These are phyloP conservation scores for Listrodromus nycthemerus DNA, from an alignment of 2,888 invertebrate genomes.

Conservation along the genomic window DNA sequence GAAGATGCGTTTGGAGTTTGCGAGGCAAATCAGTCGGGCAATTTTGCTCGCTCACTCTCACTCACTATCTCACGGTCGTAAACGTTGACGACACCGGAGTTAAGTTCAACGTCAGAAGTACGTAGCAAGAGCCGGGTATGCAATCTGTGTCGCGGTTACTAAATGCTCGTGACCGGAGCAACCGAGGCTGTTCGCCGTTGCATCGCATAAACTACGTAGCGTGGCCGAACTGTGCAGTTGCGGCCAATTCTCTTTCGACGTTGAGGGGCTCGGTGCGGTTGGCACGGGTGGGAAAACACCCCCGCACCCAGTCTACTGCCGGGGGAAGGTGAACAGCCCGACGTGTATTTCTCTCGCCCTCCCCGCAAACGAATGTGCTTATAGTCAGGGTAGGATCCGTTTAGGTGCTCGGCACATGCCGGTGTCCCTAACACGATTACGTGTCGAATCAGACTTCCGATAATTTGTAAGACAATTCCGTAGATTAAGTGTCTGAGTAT, in stretches of 20 bases:
- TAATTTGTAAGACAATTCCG: not conserved
- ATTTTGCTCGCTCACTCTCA: conserved; percentile 27
- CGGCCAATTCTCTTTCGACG: conserved; percentile 30
- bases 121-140: conserved; percentile 46
- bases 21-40: conserved; percentile 30
- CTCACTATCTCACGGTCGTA: conserved; percentile 9
- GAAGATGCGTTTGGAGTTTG: conserved; percentile 15
- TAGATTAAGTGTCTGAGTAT: not conserved
- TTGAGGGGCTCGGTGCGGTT: conserved; percentile 20
- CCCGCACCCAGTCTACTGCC: not conserved
- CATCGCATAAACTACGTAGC: not conserved
- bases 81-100: conserved; percentile 54
- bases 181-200: conserved; percentile 7
- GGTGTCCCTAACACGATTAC: not conserved
- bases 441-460: not conserved
- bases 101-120: conserved; percentile 43
- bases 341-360: conserved; percentile 13
- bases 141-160: conserved; percentile 57
- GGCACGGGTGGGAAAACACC: conserved; percentile 4
- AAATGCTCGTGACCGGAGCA: conserved; percentile 39
- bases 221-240: conserved; percentile 31
- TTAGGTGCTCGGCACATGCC: conserved; percentile 32
- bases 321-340: not conserved
- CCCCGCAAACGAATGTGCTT: conserved; percentile 21
- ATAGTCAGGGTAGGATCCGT: conserved; percentile 4